Conservation (phyloP, 2,888 invertebrate species). For the Tetragonula carbonaria region DNA sequence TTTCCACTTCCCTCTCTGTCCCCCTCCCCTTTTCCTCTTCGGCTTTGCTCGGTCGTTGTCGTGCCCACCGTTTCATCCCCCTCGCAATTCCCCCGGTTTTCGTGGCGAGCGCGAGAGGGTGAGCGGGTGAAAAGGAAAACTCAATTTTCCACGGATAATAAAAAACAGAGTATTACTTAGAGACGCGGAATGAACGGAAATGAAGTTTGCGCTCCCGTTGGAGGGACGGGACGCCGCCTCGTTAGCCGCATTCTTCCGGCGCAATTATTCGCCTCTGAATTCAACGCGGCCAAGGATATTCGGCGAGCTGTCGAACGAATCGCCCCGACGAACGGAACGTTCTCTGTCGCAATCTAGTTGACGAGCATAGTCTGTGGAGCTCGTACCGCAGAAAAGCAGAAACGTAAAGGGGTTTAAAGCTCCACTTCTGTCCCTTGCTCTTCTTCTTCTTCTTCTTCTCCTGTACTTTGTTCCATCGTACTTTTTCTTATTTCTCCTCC, state of each 20-base stretch:
- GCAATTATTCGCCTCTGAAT: conserved; percentile 44
- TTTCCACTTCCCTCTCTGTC: neutral
- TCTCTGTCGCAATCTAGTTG: conserved; percentile 7
- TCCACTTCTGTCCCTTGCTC: neutral
- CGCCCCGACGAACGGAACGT: conserved; percentile 5
- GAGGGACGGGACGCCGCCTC: conserved; percentile 40
- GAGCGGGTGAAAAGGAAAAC: conserved; percentile 58
- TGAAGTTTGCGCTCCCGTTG: conserved; percentile 53
- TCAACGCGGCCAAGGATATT: conserved; percentile 25
- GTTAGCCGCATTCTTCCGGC: conserved; percentile 45
- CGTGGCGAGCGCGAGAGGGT: neutral
- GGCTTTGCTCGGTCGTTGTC: neutral
- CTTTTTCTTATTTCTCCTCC: neutral
- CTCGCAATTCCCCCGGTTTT: conserved; percentile 6
- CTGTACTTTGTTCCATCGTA: too few species aligned
- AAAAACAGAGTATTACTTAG: conserved; percentile 67
- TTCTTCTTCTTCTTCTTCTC: neutral
- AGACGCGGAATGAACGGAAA: conserved; percentile 58
- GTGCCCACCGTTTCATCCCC: neutral
- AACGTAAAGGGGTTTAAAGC: neutral
- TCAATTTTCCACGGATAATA: conserved; percentile 72
- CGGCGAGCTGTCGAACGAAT: neutral
- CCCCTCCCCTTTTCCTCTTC: neutral
- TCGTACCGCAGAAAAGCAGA: neutral
- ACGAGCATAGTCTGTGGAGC: neutral